These are phyloP conservation scores for Ormia ochracea DNA, from an alignment of 2,888 invertebrate species.

Conservation along the genomic window DNA sequence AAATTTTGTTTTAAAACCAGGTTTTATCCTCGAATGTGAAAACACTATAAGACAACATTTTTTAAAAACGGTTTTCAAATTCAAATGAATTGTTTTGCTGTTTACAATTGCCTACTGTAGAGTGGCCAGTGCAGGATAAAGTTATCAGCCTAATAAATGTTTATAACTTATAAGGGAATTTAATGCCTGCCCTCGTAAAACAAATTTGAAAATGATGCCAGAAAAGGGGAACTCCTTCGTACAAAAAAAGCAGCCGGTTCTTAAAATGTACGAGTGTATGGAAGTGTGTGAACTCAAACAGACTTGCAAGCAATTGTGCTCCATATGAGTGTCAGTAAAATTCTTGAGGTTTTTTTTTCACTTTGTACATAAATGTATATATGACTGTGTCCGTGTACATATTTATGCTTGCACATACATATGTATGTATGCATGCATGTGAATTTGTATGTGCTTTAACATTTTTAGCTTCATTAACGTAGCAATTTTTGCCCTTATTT, in stretches of 20 bases:
- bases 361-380: not conserved
- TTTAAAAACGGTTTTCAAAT: too few species aligned
- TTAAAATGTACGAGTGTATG: not conserved
- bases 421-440: not conserved
- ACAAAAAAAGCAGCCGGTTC: conserved; percentile 27
- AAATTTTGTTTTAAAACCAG: too few species aligned
- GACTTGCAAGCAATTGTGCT: conserved; percentile 43
- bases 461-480: conserved; percentile 63
- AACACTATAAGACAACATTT: too few species aligned
- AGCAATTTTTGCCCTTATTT: conserved; percentile 63
- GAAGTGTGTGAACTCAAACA: conserved; percentile 25
- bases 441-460: conserved; percentile 56
- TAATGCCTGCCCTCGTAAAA: not conserved
- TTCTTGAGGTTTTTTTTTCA: conserved; percentile 38
- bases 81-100: too few species aligned
- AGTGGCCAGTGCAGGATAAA: too few species aligned
- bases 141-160: not conserved
- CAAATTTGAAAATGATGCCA: conserved; percentile 12
- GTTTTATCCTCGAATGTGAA: too few species aligned
- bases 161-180: not conserved
- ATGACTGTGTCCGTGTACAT: not conserved
- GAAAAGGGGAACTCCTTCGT: conserved; percentile 52
- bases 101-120: too few species aligned
- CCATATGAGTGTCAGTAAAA: conserved; percentile 54
- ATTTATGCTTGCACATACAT: too few species aligned